Percentiles rank a stretch among this genome's conserved stretches.
Conservation (phyloP, 2,797 vertebrate species). For the Gallinago stenura region DNA sequence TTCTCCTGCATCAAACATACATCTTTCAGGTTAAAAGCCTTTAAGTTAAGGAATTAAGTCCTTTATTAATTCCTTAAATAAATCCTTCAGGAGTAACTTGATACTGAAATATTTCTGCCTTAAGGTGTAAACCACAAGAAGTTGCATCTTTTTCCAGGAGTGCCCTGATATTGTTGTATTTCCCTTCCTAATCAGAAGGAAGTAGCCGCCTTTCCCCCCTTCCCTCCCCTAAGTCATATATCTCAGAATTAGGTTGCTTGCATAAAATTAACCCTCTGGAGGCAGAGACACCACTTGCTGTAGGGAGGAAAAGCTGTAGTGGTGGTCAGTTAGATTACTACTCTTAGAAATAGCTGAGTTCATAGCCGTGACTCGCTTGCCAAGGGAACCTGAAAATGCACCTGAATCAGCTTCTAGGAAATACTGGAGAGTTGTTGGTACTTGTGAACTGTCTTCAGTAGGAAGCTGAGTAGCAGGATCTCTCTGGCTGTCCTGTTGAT, state of each 20-base stretch:
- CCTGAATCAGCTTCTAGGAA: not conserved
- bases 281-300: not conserved
- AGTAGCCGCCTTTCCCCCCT: not conserved
- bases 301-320: not conserved
- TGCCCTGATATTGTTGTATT: not conserved
- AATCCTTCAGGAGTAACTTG: not conserved
- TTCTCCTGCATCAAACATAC: not conserved
- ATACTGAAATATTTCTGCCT: not conserved
- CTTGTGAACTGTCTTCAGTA: not conserved
- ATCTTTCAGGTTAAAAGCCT: not conserved
- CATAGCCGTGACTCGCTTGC: not conserved
- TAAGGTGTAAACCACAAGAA: not conserved
- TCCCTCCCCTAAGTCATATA: not conserved
- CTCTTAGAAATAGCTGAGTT: not conserved
- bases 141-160: not conserved
- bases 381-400: not conserved
- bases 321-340: not conserved
- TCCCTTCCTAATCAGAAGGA: not conserved
- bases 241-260: not conserved
- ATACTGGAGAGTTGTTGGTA: not conserved
- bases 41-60: not conserved
- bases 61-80: not conserved
- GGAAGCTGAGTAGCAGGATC: not conserved
- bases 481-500: not conserved
- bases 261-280: not conserved